phyloP scores from a whole-genome alignment of 2,888 invertebrate species.

The Vesta saturnalis region DNA sequence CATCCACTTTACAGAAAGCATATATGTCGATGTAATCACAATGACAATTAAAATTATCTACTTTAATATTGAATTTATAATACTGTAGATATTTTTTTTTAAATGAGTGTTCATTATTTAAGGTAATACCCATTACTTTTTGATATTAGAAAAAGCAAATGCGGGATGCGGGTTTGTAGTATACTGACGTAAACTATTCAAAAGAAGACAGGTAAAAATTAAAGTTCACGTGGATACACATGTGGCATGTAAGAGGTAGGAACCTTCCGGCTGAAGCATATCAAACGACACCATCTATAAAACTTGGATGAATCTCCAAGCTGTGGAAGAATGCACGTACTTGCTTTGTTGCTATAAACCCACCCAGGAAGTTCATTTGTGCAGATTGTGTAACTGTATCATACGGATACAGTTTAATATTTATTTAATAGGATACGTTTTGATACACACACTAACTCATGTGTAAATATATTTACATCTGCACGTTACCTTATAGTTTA shows the following conservation, averaged over 20 bases:
- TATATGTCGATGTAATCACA: conserved; percentile 4
- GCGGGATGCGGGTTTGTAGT: conserved; percentile 30
- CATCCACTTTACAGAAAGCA: neutral
- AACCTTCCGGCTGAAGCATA: conserved; percentile 44
- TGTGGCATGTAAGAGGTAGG: conserved; percentile 40
- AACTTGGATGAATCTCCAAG: conserved; percentile 56
- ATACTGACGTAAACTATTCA: conserved; percentile 29
- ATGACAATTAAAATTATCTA: conserved; percentile 10
- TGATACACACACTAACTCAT: conserved; percentile 4
- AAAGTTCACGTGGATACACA: conserved; percentile 45
- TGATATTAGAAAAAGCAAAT: conserved; percentile 19
- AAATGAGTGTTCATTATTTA: neutral
- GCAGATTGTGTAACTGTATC: conserved; percentile 33
- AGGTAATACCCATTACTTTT: neutral
- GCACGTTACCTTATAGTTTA: neutral
- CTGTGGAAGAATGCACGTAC: conserved; percentile 60
- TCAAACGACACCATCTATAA: conserved; percentile 56
- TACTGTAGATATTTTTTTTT: neutral
- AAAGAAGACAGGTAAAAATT: conserved; percentile 41
- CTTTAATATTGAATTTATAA: neutral
- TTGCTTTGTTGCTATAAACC: conserved; percentile 55
- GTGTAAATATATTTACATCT: conserved; percentile 5
- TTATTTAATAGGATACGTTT: conserved; percentile 13
- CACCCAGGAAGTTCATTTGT: conserved; percentile 58
- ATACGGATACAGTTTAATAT: conserved; percentile 19